Conservation (phyloP, 2,113 vertebrate species). For the Bagarius yarrelli region DNA sequence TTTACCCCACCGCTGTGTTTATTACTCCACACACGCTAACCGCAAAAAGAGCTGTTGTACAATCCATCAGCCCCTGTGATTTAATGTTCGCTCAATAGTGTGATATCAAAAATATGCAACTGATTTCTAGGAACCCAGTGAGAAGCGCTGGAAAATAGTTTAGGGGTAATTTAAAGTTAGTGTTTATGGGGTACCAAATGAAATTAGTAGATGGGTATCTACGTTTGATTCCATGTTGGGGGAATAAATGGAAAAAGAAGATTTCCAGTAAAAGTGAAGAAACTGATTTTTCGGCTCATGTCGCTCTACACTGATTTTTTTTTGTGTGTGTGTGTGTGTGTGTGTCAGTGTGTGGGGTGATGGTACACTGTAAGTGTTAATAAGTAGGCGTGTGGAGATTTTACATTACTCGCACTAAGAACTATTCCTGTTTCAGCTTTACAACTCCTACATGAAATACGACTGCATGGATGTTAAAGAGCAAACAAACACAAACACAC, state of each 20-base stretch:
- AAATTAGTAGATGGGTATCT: too few relatives aligned
- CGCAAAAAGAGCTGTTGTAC: slow-evolving; percentile 22
- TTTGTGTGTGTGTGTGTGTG: too few relatives aligned
- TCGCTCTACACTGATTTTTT: too few relatives aligned
- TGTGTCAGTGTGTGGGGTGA: slow-evolving; percentile 59
- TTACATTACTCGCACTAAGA: slow-evolving; percentile 61
- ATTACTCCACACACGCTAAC: background rate
- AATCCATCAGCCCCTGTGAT: slow-evolving; percentile 3
- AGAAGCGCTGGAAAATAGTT: too few relatives aligned
- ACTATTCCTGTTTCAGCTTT: slow-evolving; percentile 62
- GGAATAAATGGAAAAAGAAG: background rate
- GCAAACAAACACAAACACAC: slow-evolving; percentile 16
- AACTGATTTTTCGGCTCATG: background rate
- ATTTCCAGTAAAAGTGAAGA: background rate
- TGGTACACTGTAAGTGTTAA: slow-evolving; percentile 57
- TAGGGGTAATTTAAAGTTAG: too few relatives aligned
- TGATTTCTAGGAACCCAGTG: background rate
- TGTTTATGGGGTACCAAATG: too few relatives aligned
- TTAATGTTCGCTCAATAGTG: background rate
- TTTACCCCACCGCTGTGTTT: background rate
- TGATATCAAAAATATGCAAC: background rate
- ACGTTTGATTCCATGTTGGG: too few relatives aligned
- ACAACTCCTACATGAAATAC: slow-evolving; percentile 60
- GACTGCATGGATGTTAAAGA: slow-evolving; percentile 55
- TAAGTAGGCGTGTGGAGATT: slow-evolving; percentile 65